Base-by-base conservation (phyloP, 2,888 invertebrate genomes). In the Volucella inflata region DNA sequence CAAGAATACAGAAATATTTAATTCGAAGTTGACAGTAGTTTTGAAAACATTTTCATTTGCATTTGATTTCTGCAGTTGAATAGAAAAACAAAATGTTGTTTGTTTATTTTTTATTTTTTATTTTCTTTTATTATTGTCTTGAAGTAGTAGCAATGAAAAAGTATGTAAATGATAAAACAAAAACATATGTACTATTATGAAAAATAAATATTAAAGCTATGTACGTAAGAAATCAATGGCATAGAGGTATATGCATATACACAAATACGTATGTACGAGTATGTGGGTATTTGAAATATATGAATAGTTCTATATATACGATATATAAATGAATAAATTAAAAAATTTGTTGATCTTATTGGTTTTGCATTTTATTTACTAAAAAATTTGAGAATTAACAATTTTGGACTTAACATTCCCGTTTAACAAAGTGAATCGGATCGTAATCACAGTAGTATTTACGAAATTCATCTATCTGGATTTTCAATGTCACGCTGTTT, bases 321-420 rank as follows among this genome's bases (percentile, higher is more conserved):
- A 62, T 50, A 68, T 55, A 14, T 64, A 77, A 82, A 68, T 81
- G 59, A 85, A 85, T 85, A 81, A 85, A 85, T 85, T 77, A 85
- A 72, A 85, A n/a, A 85, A 81, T 81, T 85, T 85, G 85, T 85
- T 85, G 85, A 85, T 85, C 85, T 64, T 48, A 77, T 64, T 42
- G 4, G n/a, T 42, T 3, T 6, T 65, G 36, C 76, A 12, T 68
- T 44, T n/a, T 51, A 64, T 48, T 55, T 53, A 0, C 42, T 46
- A 11, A 1, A 1, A 6, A 30, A 6, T 30, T 30, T 30, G 30
- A 30, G 30, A 30, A 30, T 30, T 30, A 6, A 4, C 30, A 30
- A 6, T 30, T 30, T 30, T 30, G 30, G 30, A 30, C 30, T 6
- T 30, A 6, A 30, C 4, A 6, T 30, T 30, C 6, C 30, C 30